Conservation (phyloP, 2,797 vertebrate species). For the Vespertilio murinus region DNA sequence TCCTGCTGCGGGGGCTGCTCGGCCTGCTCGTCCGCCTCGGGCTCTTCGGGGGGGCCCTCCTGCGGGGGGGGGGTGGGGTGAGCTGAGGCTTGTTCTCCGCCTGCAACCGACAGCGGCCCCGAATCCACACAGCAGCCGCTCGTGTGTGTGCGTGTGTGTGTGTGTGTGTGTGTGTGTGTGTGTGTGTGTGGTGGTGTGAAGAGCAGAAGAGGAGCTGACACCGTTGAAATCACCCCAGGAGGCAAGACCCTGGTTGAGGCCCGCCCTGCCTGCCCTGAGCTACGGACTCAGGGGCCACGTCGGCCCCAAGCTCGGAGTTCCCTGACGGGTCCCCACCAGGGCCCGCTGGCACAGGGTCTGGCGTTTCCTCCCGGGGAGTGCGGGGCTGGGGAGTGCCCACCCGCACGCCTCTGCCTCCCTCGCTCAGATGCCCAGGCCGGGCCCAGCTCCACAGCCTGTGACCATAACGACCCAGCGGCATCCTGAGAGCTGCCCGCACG, state of each 20-base stretch:
- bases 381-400: background rate
- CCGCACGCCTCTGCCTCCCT: no score
- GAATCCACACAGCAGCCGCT: no score
- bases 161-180: no score
- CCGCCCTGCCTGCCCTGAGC: background rate
- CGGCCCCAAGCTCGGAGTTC: background rate
- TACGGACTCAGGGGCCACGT: background rate
- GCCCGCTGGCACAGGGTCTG: background rate
- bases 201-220: background rate
- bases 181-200: accelerated
- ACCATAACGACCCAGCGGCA: no score
- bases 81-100: no score
- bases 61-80: constrained; percentile 70
- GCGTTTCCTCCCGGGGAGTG: background rate
- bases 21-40: constrained; percentile 91
- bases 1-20: constrained; percentile 92
- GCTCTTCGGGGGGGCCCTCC: constrained; percentile 92
- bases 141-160: no score
- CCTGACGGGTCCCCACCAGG: background rate
- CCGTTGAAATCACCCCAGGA: background rate
- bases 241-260: background rate
- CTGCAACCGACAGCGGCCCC: no score
- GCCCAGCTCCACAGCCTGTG: no score
- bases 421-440: accelerated
- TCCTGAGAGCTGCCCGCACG: no score